A percentile compares a stretch with the other conserved stretches of the same genome.
Conservation (phyloP, 2,113 vertebrate species). For the Callipepla squamata region DNA sequence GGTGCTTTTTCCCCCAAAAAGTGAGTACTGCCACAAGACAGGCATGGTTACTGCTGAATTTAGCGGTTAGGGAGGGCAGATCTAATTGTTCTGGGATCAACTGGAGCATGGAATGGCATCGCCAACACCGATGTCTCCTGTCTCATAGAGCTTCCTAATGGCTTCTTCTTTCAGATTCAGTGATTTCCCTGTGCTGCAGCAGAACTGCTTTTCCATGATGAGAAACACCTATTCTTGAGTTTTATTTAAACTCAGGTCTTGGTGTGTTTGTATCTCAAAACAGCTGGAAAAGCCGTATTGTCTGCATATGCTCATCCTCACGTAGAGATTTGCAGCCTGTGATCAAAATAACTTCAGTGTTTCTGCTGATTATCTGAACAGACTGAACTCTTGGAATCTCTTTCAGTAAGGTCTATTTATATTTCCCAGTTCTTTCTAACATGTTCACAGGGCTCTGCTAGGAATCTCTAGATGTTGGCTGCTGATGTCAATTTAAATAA, state of each 20-base stretch:
- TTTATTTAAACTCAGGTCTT: background rate
- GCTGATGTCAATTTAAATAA: background rate
- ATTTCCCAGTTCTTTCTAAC: background rate
- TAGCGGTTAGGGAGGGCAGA: background rate
- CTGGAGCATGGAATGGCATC: background rate
- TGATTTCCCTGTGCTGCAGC: background rate
- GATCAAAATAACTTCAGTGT: background rate
- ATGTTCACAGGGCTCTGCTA: background rate
- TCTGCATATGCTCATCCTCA: background rate
- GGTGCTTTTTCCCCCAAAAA: background rate
- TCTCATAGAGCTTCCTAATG: background rate
- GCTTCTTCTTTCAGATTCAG: background rate
- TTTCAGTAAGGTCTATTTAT: background rate
- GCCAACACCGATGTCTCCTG: background rate
- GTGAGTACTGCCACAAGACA: accelerated
- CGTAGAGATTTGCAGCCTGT: background rate
- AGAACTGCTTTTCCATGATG: background rate
- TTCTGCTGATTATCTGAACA: background rate
- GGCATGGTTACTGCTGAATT: background rate
- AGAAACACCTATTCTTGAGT: background rate
- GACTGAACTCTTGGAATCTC: background rate
- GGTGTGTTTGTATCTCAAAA: background rate
- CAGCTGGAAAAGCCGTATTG: background rate
- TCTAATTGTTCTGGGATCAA: background rate
- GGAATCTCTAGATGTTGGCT: background rate